Base-by-base conservation (phyloP, 1,140 invertebrate species). In the Palaemon carinicauda region DNA sequence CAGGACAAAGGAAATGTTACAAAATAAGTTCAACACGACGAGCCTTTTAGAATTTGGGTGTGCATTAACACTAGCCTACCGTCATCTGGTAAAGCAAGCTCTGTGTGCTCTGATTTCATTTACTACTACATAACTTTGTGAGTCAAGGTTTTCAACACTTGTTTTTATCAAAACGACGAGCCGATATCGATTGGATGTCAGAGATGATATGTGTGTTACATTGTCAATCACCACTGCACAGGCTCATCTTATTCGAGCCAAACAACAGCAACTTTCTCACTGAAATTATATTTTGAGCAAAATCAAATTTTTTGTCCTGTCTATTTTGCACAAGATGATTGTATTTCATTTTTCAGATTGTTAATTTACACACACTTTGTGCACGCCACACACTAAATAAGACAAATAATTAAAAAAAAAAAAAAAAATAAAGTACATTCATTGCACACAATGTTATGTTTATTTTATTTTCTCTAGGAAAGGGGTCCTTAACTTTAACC, bases 211-310 rank as follows among this genome's bases (percentile, higher is more conserved):
- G 75, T 41, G 33, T 79, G 51, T 54, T 51, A 29, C 84, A 33
- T 87, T 87, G 69, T 80, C 78, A 31, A 80, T 80, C 75, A 87
- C 77, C 56, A 73, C 51, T 87, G 65, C 65, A 87, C 75, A 71
- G 54, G 51, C 80, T 80, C 31, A 24, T 86, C 75, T 86, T 79
- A 29, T 80, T 86, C 75, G 74, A 54, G 51, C 17, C 65, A 87
- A 87, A 80, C 60, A 87, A 74, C 1, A 87, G 19, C 84, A 80
- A 53, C 51, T n/a, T 80, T 80, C 69, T 87, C 75, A 87, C 21
- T 80, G 27, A 71, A 71, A 86, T 69, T 33, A 24, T 65, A 21
- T 73, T 10, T 56, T 53, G 29, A 80, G 53, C 53, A 53, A 14
- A 27, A 19, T 53, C 17, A 53, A 80, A 78, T 10, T 41, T 52